Conservation (phyloP, 1,140 invertebrate species). For the Cardiocondyla obscurior region DNA sequence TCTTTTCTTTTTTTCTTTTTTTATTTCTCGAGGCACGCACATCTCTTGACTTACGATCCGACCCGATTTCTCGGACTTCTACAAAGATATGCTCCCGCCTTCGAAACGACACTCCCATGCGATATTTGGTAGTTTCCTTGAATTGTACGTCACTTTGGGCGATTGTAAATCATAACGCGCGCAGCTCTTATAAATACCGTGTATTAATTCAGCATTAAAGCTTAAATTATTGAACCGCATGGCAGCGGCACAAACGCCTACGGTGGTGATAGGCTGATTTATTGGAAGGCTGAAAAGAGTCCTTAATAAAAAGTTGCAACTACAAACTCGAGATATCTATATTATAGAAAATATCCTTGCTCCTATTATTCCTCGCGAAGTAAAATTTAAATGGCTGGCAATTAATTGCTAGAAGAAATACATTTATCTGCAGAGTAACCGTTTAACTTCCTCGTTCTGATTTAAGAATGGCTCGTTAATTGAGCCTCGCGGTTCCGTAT, state of each 20-base stretch:
- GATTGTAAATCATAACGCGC: conserved; percentile 69
- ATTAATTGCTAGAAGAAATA: neutral
- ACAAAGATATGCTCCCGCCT: neutral
- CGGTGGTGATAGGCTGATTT: conserved; percentile 32
- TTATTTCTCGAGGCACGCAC: neutral
- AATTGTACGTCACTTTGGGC: neutral
- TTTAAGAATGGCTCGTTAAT: neutral
- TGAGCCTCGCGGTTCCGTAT: neutral
- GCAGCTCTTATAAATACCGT: conserved; percentile 70
- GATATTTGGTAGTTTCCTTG: neutral
- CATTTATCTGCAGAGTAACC: neutral
- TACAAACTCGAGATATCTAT: too few relatives aligned
- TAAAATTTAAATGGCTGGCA: neutral
- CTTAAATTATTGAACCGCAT: conserved; percentile 73
- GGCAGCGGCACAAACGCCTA: conserved; percentile 68
- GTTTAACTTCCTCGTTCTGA: neutral
- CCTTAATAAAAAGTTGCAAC: too few relatives aligned
- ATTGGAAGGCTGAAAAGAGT: neutral
- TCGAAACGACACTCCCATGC: neutral
- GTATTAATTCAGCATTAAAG: conserved; percentile 77
- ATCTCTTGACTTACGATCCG: conserved; percentile 16
- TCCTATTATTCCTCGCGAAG: neutral
- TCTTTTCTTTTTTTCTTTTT: too few relatives aligned
- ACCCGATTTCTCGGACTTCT: conserved; percentile 10
- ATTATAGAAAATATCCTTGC: too few relatives aligned